These are phyloP conservation scores for Aphelinus certus DNA, from an alignment of 1,140 invertebrate species.

Conservation along the genomic window DNA sequence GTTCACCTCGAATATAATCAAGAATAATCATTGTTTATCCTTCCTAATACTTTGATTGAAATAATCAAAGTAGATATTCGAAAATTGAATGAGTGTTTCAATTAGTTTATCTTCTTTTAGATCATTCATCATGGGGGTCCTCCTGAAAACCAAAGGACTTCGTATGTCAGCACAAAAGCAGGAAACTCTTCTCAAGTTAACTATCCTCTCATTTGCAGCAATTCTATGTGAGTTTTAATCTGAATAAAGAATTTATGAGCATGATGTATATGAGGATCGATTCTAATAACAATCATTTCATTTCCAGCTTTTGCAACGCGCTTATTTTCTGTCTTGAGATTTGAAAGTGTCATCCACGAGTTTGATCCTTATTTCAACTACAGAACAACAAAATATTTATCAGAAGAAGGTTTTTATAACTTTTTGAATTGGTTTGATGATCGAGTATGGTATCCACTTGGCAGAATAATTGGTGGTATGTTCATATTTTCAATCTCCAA, in stretches of 20 bases:
- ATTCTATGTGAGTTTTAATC: constrained; percentile 86
- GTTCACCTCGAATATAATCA: too few relatives aligned
- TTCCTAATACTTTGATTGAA: too few relatives aligned
- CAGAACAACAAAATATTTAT: constrained; percentile 91
- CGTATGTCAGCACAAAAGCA: constrained; percentile 87
- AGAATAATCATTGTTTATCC: too few relatives aligned
- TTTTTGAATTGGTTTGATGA: constrained; percentile 99
- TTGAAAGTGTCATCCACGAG: constrained; percentile 98
- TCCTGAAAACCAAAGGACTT: constrained; percentile 59
- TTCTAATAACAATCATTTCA: constrained; percentile 19
- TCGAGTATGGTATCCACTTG: constrained; percentile 96
- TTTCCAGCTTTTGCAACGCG: constrained; percentile 93
- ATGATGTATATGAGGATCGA: neutral
- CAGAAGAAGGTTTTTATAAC: constrained; percentile 96
- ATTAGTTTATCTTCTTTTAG: constrained; percentile 23
- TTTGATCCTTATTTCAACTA: constrained; percentile 99
- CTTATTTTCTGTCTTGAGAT: constrained; percentile 95
- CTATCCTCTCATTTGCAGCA: constrained; percentile 89
- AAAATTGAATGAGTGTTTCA: constrained; percentile 32
- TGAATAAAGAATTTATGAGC: neutral
- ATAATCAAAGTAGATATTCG: neutral
- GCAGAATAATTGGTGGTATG: constrained; percentile 93
- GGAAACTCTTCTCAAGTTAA: constrained; percentile 92
- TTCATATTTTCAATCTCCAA: neutral
- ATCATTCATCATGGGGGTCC: constrained; percentile 51